Base-by-base conservation (phyloP, 2,888 invertebrate species). In the Shargacucullia verbasci region DNA sequence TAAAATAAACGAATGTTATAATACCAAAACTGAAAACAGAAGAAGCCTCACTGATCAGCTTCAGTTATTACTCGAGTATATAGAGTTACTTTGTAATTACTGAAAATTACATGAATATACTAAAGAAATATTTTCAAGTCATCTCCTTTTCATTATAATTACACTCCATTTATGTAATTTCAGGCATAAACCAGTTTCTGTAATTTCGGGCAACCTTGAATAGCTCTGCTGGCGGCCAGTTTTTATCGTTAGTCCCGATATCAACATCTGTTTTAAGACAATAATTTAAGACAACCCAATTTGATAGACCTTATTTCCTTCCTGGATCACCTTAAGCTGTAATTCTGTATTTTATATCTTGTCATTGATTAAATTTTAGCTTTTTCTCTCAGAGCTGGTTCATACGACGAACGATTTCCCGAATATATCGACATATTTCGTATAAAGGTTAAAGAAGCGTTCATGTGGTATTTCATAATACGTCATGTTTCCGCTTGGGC, bases 141-240 rank as follows among this genome's bases (percentile, higher is more conserved):
- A 34, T 47, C 56, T 41, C 40, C 12, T 55, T 48, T 44, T 44
- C 12, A 57, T 48, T 44, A 56, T 47, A 64, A 61, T 62, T 44
- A 64, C 46, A 66, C 44, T 65, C 12, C 31, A 65, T 61, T 53
- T 47, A 44, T 47, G 43, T 64, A 70, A 64, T 54, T 50, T 48
- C 13, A 38, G 44, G 35, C 53, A 31, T 47, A 58, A 60, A 58
- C n/a, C n/a, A 39, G 25, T 49, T 38, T n/a, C 14, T 20, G 10
- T n/a, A n/a, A n/a, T n/a, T n/a, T n/a, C n/a, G n/a, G n/a, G 29
- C 65, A 31, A 46, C 58, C 58, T 37, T 68, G 58, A 46, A 59
- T 48, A 10, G 8, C 58, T 58, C 39, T 48, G 48, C 25, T 20
- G 47, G 27, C 2, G 35, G 46, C 40, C 48, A 59, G 46, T 59